Evolutionary conservation across 1,140 invertebrate genomes (phyloP), one percentile per base, ranked within the genome.

Genomic region (Agrypnia vestita): DNA sequence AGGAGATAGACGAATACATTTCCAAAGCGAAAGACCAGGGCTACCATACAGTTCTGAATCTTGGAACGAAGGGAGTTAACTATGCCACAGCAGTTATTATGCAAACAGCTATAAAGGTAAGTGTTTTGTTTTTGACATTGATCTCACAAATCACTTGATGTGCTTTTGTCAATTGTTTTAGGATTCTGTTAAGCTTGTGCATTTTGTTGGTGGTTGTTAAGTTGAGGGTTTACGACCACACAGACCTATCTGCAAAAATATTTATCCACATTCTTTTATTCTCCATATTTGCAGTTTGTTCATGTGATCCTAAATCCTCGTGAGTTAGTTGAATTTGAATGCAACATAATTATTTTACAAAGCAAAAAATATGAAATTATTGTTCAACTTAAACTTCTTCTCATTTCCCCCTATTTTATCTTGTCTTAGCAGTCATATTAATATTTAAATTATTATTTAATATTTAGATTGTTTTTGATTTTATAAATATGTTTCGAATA

Each of bases 1-100:
- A 97, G 93, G 97, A 98, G 91, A 99, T 99, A 87, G 97, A 99
- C 91, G 96, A 97, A 84, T 97, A 96, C 85, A 94, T 98, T 83
- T 92, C 93, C 12, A 95, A 96, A 89, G 96, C 96, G 79, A 96
- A 96, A 86, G 96, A 97, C 84, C 95, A 97, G 86, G 96, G 97
- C 82, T 98, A 98, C 90, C 93, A 94, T 81, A 95, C 97, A 19
- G 93, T 98, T 47, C 88, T 98, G 49, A 94, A 95, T 84, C 91
- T 98, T 76, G 97, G 97, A 76, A 93, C 94, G 17, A 96, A 95
- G 89, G 96, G 96, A 80, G 93, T 98, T 51, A 95, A 95, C 86
- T 97, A 96, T 91, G 96, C 96, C 61, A 96, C 95, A 19, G 96
- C 94, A 80, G 94, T 96, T 67, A 94, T 98, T 76, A 96, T 98